Base-by-base conservation (phyloP, 2,888 invertebrate species). In the Stenurella melanura region DNA sequence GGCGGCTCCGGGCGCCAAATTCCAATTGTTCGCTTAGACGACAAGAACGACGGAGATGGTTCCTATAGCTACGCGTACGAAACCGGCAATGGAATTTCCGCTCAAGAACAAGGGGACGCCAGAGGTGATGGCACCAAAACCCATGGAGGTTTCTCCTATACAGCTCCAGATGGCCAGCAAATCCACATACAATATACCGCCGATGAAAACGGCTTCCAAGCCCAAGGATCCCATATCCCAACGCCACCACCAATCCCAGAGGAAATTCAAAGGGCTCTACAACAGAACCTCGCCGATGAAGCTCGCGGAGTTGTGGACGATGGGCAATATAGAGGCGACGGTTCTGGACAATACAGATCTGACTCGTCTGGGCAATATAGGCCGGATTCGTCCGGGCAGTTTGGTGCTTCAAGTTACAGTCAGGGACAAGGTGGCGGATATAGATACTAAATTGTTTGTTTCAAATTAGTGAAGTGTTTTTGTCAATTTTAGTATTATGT, bases 181-280 rank as follows among this genome's bases (percentile, higher is more conserved):
- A 78, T 85, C 38, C 78, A 82, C 15, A 77, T 85, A 58, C 72
- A 80, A 0, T 92, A 92, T 84, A 90, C 90, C 0, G 92, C 92
- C 77, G 92, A 92, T 78, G 92, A 92, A 85, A 88, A 92, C 69
- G 92, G 92, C 11, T 92, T 91, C 88, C 89, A 89, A 38, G 89
- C 92, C 0, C 78, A 78, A 56, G 92, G 92, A 0, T 90, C 89
- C 0, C 92, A 92, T 80, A 86, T 92, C 57, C 93, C 92, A 17
- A 92, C 92, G 0, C 90, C 92, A 0, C 92, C 92, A 0, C 92
- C 92, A 50, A 92, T 93, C 80, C 92, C 92, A 0, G 92, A 91
- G 74, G 92, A 90, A 30, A 92, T 92, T 81, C 88, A 90, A 58
- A 90, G 90, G 70, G 82, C 86, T 10, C 73, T 86, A 60, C 83